phyloP scores from a whole-genome alignment of 2,797 vertebrate species.

The Hemitrygon akajei region DNA sequence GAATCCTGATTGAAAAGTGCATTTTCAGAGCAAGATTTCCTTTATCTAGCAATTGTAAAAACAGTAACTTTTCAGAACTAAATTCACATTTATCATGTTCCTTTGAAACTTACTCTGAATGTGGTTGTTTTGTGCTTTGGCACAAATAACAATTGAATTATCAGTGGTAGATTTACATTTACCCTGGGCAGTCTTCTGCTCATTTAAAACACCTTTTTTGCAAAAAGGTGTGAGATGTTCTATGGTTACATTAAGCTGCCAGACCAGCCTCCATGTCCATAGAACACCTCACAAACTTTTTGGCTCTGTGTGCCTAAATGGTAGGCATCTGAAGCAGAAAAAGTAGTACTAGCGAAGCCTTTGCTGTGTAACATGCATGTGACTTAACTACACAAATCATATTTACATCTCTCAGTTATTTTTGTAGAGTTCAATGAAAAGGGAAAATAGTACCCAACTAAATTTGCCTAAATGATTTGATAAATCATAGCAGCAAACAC shows the following conservation, averaged over 20 bases:
- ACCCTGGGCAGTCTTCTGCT: not conserved
- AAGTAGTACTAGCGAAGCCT: not conserved
- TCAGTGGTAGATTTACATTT: not conserved
- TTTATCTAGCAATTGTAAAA: not conserved
- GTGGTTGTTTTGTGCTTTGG: not conserved
- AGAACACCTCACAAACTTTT: not conserved
- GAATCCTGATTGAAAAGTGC: not conserved
- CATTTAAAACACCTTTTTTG: not conserved
- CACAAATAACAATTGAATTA: not conserved
- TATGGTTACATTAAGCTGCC: not conserved
- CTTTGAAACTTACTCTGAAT: not conserved
- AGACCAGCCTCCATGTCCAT: not conserved
- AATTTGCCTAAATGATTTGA: not conserved
- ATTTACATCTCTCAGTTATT: not conserved
- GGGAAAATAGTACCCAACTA: not conserved
- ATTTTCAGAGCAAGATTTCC: not conserved
- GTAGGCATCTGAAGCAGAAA: not conserved
- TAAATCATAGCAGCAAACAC: not conserved
- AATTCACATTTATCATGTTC: not conserved
- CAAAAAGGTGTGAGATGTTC: no score
- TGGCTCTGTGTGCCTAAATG: not conserved
- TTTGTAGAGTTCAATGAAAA: not conserved
- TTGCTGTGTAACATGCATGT: not conserved
- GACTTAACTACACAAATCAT: not conserved
- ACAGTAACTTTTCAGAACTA: not conserved